Evolutionary conservation across 2,113 vertebrate genomes (phyloP).

Genomic region (Psittacara wagleri): DNA sequence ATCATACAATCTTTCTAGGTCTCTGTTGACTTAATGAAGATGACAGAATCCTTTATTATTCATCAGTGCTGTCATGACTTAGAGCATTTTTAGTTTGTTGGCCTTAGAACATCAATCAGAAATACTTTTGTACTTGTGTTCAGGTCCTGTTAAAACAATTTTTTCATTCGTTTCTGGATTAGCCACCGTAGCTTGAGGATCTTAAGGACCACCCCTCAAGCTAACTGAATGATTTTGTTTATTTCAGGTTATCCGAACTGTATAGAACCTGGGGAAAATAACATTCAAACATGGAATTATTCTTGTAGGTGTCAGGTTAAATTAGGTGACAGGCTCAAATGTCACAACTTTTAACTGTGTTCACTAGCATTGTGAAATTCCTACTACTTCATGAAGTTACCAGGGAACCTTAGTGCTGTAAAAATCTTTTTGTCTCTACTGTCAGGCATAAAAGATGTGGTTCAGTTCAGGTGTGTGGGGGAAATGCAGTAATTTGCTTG

Average conservation of each 20-base stretch:
- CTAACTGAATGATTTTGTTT: background rate
- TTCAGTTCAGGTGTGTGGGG: background rate
- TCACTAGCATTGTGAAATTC: background rate
- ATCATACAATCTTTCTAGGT: background rate
- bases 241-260: background rate
- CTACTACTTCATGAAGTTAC: background rate
- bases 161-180: background rate
- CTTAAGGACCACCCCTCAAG: background rate
- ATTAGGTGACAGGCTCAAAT: background rate
- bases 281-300: background rate
- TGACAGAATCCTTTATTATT: background rate
- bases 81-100: background rate
- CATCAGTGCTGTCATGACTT: background rate
- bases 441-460: background rate
- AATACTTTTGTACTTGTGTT: background rate
- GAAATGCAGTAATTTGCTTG: background rate
- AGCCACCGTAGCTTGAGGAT: background rate
- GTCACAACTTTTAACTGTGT: background rate
- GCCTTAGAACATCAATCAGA: background rate
- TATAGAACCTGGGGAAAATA: background rate
- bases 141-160: background rate
- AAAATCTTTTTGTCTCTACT: background rate
- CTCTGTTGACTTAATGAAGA: background rate
- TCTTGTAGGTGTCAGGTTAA: background rate
- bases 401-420: background rate